phyloP scores from a whole-genome alignment of 1,140 invertebrate species.

The Calephelis virginiensis region DNA sequence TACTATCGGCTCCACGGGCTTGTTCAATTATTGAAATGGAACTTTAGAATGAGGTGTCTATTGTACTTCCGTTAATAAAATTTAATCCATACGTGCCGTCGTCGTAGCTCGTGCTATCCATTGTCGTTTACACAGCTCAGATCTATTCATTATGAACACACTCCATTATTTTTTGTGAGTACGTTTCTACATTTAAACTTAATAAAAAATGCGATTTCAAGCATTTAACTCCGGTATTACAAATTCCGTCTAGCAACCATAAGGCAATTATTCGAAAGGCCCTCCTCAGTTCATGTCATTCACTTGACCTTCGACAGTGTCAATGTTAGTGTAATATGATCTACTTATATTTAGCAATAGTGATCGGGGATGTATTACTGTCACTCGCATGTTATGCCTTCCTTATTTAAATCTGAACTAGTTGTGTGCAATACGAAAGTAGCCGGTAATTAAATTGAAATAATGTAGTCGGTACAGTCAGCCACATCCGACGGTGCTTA shows the following conservation, averaged over 20 bases:
- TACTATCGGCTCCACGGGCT: no score
- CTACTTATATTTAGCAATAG: not conserved
- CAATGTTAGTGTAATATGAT: not conserved
- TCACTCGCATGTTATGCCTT: not conserved
- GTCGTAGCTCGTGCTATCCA: no score
- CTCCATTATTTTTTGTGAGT: no score
- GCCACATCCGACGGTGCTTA: not conserved
- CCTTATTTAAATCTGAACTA: constrained; percentile 3
- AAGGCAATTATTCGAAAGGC: not conserved
- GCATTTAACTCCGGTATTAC: no score
- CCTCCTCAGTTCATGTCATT: not conserved
- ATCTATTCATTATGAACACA: no score
- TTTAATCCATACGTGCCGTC: no score
- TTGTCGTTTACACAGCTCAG: no score
- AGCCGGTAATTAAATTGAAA: not conserved
- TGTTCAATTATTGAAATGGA: no score
- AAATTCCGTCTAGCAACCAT: not conserved
- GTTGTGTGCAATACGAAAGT: constrained; percentile 8
- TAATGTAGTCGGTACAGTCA: not conserved
- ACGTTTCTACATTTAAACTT: no score
- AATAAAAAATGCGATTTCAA: no score
- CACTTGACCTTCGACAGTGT: constrained; percentile 7
- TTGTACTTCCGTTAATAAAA: no score
- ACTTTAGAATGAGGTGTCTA: no score
- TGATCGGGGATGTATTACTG: not conserved